Percentiles rank a stretch among this genome's conserved stretches.
These are phyloP conservation scores for Apamea epomidion DNA, from an alignment of 2,888 invertebrate genomes.

Conservation along the genomic window DNA sequence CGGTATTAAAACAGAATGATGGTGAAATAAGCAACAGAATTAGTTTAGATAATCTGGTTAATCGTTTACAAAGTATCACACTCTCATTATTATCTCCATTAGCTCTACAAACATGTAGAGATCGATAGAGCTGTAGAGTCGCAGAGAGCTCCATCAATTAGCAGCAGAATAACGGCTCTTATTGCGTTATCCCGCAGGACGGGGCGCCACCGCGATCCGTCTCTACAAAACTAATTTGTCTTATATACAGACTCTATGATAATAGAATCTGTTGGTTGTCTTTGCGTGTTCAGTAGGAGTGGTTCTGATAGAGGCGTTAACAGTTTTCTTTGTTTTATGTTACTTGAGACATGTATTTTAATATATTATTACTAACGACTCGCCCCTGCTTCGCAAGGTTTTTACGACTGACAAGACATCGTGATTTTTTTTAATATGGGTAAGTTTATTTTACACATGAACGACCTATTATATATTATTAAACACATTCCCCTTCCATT, in stretches of 20 bases:
- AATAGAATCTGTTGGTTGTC: constrained; percentile 55
- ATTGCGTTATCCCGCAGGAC: constrained; percentile 67
- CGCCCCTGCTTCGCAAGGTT: no score
- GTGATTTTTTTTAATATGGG: neutral
- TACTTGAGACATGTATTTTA: neutral
- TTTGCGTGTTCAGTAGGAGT: constrained; percentile 22
- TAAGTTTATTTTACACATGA: neutral
- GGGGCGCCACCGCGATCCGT: constrained; percentile 54
- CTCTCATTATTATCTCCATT: constrained; percentile 17
- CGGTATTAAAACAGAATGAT: neutral
- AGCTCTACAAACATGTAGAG: constrained; percentile 33
- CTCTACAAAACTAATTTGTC: constrained; percentile 66
- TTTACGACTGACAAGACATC: neutral
- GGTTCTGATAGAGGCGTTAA: constrained; percentile 9
- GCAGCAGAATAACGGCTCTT: constrained; percentile 59
- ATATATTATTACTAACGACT: neutral
- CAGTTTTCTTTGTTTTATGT: neutral
- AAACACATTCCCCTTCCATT: no score
- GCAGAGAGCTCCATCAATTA: constrained; percentile 69
- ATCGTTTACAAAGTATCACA: neutral
- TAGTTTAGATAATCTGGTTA: neutral
- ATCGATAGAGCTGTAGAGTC: constrained; percentile 46
- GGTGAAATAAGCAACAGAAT: neutral
- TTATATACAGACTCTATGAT: constrained; percentile 55
- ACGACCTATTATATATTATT: no score